Conservation (phyloP, 1,140 invertebrate species). For the Drosophila tristis region DNA sequence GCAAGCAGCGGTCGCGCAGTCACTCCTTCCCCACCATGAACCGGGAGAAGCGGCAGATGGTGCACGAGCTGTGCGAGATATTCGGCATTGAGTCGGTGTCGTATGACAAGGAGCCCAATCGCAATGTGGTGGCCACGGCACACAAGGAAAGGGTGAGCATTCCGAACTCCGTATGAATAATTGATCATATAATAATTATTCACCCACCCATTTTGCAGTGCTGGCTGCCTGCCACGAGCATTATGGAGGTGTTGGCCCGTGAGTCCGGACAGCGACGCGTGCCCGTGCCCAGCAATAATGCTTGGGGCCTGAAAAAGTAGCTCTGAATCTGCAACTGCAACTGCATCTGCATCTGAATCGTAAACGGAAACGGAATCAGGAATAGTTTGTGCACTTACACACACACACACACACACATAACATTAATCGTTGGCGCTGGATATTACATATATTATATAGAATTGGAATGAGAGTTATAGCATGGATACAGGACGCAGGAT, state of each 20-base stretch:
- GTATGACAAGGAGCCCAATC: conserved; percentile 97
- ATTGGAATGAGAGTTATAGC: neutral
- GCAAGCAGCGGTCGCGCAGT: conserved; percentile 93
- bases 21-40: conserved; percentile 97
- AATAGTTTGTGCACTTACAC: conserved; percentile 5
- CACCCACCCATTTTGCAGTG: conserved; percentile 85
- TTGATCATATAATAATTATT: neutral
- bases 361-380: neutral
- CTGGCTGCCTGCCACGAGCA: conserved; percentile 93
- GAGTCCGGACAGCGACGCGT: conserved; percentile 92
- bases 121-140: conserved; percentile 97
- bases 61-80: conserved; percentile 97
- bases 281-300: conserved; percentile 88
- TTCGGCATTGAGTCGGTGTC: conserved; percentile 97
- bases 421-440: conserved; percentile 30
- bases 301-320: conserved; percentile 80
- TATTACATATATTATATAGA: neutral
- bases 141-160: conserved; percentile 89
- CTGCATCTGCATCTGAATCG: no score
- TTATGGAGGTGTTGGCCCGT: conserved; percentile 91
- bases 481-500: conserved; percentile 7
- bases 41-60: conserved; percentile 93
- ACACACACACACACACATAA: conserved; percentile 1
- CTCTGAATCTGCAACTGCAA: neutral
- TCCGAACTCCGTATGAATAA: neutral